Evolutionary conservation across 2,113 vertebrate species (phyloP).

Genomic region (Megaptera novaeangliae): DNA sequence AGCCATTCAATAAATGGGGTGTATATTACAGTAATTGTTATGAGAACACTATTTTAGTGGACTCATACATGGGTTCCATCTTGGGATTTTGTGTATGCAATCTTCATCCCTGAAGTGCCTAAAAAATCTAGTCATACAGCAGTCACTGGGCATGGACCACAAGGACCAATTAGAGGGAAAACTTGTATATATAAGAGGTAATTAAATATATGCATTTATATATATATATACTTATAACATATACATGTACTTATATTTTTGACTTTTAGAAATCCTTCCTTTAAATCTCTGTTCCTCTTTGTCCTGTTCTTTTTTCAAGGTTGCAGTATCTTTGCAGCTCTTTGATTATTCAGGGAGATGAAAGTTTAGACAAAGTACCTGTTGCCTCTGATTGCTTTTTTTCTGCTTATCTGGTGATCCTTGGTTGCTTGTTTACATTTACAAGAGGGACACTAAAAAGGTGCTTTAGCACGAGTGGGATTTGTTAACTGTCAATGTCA

Average conservation of each 20-base stretch:
- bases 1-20: not conserved
- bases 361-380: not conserved
- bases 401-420: not conserved
- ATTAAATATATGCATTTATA: not conserved
- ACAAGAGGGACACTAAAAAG: not conserved
- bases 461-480: not conserved
- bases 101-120: not conserved
- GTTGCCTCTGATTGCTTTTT: not conserved
- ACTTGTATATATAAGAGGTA: not conserved
- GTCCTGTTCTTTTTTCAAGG: not conserved
- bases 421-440: not conserved
- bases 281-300: conserved; percentile 7
- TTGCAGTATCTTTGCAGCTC: not conserved
- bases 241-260: not conserved
- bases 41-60: not conserved
- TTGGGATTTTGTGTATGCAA: not conserved
- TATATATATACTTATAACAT: not conserved
- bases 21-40: not conserved
- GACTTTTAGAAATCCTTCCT: not conserved
- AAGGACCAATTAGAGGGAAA: not conserved
- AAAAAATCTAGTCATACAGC: not conserved
- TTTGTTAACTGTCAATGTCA: not conserved
- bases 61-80: not conserved
- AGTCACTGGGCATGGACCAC: not conserved
- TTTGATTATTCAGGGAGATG: not conserved